Evolutionary conservation across 2,113 vertebrate species (phyloP), one percentile per base, ranked within the genome.

Genomic region (Catagonus wagneri): DNA sequence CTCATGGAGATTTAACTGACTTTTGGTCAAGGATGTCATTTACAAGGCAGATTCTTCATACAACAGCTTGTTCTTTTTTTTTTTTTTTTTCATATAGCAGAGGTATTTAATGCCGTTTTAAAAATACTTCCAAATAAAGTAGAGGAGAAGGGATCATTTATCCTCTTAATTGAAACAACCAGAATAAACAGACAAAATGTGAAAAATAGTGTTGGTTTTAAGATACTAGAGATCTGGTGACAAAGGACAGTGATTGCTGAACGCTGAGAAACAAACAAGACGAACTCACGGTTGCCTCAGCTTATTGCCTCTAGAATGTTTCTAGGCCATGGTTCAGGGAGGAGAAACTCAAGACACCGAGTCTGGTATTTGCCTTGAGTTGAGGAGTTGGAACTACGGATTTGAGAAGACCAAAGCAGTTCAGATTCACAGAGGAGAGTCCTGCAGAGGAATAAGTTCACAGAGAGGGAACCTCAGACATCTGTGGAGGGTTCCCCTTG

Each of bases 161-260:
- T 32, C 32, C 25, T 93, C 50, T 92, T 78, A 92, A 83, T 56
- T 79, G 36, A 93, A 90, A 93, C 12, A 88, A 63, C 12, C 13
- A 80, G 81, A 83, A 93, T 58, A 80, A 93, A 94, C 11, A 79
- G 63, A 17, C 79, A 71, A 50, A 61, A 61, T 90, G 25, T 15
- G 14, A 89, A 7, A 65, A 72, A 61, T 83, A 74, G 74, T 83
- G 74, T 83, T 65, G n/a, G 22, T 36, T 95, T 95, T 88, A 76
- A 76, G 81, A 36, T 68, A 32, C 3, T 72, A 85, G 27, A 52
- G 71, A 50, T 22, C 75, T 32, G 44, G n/a, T 68, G 50, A 52
- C 54, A 76, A 72, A 85, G n/a, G 13, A 44, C 36, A 81, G 2
- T 90, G 36, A n/a, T 56, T 13, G 14, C 36, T 80, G 72, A 84